phyloP scores from a whole-genome alignment of 2,888 invertebrate genomes.

The Scaptomyza caliginosa region DNA sequence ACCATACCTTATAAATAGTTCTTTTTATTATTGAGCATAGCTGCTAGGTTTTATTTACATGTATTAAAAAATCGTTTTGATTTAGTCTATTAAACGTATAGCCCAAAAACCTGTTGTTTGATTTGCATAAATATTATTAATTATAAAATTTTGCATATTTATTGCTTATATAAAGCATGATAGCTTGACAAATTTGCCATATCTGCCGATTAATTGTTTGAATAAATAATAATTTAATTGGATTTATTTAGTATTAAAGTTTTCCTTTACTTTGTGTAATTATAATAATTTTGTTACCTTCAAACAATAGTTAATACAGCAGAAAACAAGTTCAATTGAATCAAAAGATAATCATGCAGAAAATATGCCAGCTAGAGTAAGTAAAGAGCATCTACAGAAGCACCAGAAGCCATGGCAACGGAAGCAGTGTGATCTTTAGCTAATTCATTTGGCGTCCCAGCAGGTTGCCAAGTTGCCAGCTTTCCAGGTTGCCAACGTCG shows the following conservation, averaged over 20 bases:
- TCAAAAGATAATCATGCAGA: constrained; percentile 16
- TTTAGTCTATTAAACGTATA: too few relatives aligned
- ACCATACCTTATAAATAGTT: not conserved
- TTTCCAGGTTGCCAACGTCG: not conserved
- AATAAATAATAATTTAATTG: not conserved
- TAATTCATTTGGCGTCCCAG: constrained; percentile 80
- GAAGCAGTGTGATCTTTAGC: constrained; percentile 59
- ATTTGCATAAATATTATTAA: not conserved
- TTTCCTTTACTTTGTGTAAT: too few relatives aligned
- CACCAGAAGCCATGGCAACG: constrained; percentile 26
- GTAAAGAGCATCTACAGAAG: constrained; percentile 34
- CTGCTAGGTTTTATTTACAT: too few relatives aligned
- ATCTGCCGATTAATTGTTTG: not conserved
- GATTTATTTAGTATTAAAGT: too few relatives aligned
- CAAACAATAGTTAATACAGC: too few relatives aligned
- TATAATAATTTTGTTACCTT: too few relatives aligned
- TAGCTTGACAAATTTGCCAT: too few relatives aligned
- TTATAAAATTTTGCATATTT: not conserved
- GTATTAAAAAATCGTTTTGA: too few relatives aligned
- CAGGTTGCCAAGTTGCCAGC: constrained; percentile 61
- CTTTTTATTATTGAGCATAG: too few relatives aligned
- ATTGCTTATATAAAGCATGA: not conserved
- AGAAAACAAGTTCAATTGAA: not conserved
- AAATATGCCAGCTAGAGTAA: constrained; percentile 17
- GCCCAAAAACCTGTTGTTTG: too few relatives aligned